A percentile compares a stretch with the other conserved stretches of the same genome.
phyloP scores from a whole-genome alignment of 1,140 invertebrate species.

The Saccostrea glomerata region DNA sequence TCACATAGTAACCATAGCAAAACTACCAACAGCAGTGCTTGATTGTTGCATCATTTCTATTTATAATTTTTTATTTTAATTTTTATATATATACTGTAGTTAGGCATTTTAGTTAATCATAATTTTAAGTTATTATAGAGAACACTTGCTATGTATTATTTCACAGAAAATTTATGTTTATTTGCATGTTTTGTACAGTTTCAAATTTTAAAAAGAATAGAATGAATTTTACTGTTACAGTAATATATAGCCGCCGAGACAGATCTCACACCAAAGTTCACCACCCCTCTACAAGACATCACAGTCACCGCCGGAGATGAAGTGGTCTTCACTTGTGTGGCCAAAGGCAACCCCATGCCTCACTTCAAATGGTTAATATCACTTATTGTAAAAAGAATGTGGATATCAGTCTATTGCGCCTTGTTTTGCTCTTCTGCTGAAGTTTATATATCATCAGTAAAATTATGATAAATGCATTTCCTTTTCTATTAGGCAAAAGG shows the following conservation, averaged over 20 bases:
- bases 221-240: not conserved
- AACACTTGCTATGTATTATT: constrained; percentile 10
- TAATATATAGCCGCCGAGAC: constrained; percentile 43
- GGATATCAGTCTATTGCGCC: not conserved
- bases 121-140: constrained; percentile 20
- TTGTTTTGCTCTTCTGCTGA: not conserved
- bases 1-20: constrained; percentile 16
- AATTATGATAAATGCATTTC: not conserved
- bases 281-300: constrained; percentile 67
- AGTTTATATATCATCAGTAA: not conserved
- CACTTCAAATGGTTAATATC: constrained; percentile 74
- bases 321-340: constrained; percentile 71
- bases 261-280: constrained; percentile 69
- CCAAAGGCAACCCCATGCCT: constrained; percentile 74
- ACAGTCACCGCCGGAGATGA: constrained; percentile 72
- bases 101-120: not conserved
- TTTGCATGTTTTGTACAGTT: constrained; percentile 33
- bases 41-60: constrained; percentile 20
- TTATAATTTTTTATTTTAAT: not conserved
- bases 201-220: not conserved
- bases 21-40: not conserved
- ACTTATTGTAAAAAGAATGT: not conserved
- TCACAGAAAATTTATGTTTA: constrained; percentile 19
- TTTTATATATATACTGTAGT: not conserved
- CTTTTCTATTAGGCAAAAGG: constrained; percentile 72